A percentile compares a stretch with the other conserved stretches of the same genome.
Evolutionary conservation across 2,113 vertebrate species (phyloP).

Genomic region (Echinops telfairi): DNA sequence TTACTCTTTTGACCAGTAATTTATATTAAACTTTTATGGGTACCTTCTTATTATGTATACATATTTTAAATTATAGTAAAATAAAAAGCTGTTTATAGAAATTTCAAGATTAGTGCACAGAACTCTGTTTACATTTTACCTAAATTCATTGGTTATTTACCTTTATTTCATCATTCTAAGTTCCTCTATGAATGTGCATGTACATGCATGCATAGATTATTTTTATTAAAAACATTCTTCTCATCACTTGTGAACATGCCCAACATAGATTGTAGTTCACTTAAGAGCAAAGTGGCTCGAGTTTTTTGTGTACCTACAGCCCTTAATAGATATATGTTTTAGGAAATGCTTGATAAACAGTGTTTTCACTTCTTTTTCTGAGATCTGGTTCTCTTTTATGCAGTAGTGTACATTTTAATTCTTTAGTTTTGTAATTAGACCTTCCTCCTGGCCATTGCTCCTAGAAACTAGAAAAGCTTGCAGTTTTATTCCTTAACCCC

Average conservation of each 20-base stretch:
- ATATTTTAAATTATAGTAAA: too few relatives aligned
- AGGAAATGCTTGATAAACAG: background rate
- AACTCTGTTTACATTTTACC: background rate
- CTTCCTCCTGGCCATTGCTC: background rate
- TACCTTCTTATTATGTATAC: background rate
- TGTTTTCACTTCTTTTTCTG: slow-evolving; percentile 41
- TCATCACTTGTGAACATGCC: background rate
- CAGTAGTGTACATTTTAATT: background rate
- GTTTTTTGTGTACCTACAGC: background rate
- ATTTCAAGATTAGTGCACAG: slow-evolving; percentile 6
- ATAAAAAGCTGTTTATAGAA: slow-evolving; percentile 34
- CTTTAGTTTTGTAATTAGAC: background rate
- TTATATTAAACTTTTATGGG: slow-evolving; percentile 19
- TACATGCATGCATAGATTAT: background rate
- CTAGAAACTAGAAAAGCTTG: background rate
- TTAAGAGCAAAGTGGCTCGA: slow-evolving; percentile 45
- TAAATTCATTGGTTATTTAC: slow-evolving; percentile 27
- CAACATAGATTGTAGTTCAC: slow-evolving; percentile 25
- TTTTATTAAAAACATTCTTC: background rate
- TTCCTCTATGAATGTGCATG: background rate
- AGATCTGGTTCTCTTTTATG: background rate
- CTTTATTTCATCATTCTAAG: background rate
- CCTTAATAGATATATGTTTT: slow-evolving; percentile 45
- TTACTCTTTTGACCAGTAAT: slow-evolving; percentile 15
- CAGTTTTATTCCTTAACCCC: background rate